Evolutionary conservation across 2,888 invertebrate genomes (phyloP), one percentile per base, ranked within the genome.

Genomic region (Biston stratarius): DNA sequence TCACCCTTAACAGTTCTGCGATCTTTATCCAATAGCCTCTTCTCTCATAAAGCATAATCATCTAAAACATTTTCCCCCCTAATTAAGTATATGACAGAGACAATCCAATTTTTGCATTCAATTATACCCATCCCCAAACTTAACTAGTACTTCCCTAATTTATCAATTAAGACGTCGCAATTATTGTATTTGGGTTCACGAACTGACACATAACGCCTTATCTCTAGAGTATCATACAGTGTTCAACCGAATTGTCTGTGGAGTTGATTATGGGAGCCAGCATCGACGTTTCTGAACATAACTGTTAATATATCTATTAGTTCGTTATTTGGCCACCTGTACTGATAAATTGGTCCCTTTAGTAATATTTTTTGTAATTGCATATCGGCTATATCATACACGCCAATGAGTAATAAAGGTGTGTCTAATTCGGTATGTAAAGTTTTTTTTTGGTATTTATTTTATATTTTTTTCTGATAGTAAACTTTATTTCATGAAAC

Each of bases 401-500:
- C 58, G 59, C 55, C 49, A 52, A 61, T 56, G 65, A 65, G 60
- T 60, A 60, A 60, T 51, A 38, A 42, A 61, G 66, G 66, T 61
- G 66, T 66, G 66, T 55, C 55, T 34, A 64, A 58, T n/a, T n/a
- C n/a, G n/a, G n/a, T n/a, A n/a, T n/a, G n/a, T n/a, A n/a, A n/a
- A n/a, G n/a, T n/a, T n/a, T n/a, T n/a, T n/a, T n/a, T n/a, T n/a
- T n/a, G n/a, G n/a, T n/a, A n/a, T n/a, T n/a, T n/a, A n/a, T n/a
- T n/a, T n/a, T n/a, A n/a, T n/a, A n/a, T n/a, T n/a, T n/a, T n/a
- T n/a, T n/a, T n/a, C n/a, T n/a, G n/a, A n/a, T n/a, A n/a, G n/a
- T n/a, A n/a, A n/a, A n/a, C n/a, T n/a, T n/a, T n/a, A n/a, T n/a
- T n/a, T n/a, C n/a, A n/a, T n/a, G n/a, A n/a, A n/a, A n/a, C n/a